These are phyloP conservation scores for Lithobius niger DNA, from an alignment of 1,140 invertebrate species.

Conservation along the genomic window DNA sequence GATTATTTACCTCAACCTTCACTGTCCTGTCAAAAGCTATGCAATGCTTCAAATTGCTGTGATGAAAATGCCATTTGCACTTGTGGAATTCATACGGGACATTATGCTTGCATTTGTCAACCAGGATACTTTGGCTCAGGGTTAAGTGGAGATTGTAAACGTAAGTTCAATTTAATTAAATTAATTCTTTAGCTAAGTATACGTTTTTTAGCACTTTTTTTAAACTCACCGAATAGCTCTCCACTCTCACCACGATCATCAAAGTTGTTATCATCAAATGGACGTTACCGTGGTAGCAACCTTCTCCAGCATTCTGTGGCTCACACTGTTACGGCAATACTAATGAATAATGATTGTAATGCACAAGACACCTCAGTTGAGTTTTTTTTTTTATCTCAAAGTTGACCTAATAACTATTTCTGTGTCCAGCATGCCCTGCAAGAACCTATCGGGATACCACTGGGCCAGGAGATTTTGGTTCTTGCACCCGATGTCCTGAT, in stretches of 20 bases:
- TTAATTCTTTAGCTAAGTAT: background rate
- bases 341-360: too few species aligned
- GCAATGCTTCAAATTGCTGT: constrained; percentile 39
- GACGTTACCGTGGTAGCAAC: too few species aligned
- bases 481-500: constrained; percentile 49
- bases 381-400: too few species aligned
- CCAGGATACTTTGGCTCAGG: constrained; percentile 52
- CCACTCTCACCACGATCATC: too few species aligned
- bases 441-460: constrained; percentile 33
- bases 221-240: too few species aligned
- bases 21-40: constrained; percentile 41
- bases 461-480: constrained; percentile 37
- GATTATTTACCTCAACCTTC: constrained; percentile 38
- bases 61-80: constrained; percentile 44
- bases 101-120: constrained; percentile 50
- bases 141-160: constrained; percentile 41
- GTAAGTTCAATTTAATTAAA: constrained; percentile 33
- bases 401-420: too few species aligned
- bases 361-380: too few species aligned
- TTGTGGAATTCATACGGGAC: constrained; percentile 51
- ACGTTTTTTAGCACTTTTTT: too few species aligned
- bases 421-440: constrained; percentile 36
- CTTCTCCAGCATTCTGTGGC: too few species aligned
- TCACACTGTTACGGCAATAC: too few species aligned
- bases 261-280: too few species aligned